These are phyloP conservation scores for Condylura cristata DNA, from an alignment of 2,113 vertebrate species.

Conservation along the genomic window DNA sequence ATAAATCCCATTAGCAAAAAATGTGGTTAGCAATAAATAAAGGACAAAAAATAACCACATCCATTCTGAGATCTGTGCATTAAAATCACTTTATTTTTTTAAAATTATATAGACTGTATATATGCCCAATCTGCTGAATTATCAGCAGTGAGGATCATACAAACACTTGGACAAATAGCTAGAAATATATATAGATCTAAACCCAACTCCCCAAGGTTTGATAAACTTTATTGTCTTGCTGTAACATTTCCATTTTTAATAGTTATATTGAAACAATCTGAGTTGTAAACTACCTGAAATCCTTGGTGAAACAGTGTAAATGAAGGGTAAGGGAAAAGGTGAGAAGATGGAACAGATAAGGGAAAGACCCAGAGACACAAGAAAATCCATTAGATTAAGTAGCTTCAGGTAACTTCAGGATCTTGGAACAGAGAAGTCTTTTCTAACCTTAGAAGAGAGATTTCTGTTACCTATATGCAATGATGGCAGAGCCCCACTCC, in stretches of 20 bases:
- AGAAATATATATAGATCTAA: neutral
- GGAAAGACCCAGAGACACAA: neutral
- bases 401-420: neutral
- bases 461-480: neutral
- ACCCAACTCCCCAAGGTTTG: neutral
- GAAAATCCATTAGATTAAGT: neutral
- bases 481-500: neutral
- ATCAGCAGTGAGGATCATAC: neutral
- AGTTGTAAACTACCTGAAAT: neutral
- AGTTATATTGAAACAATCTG: neutral
- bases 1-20: neutral
- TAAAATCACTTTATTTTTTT: no score
- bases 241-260: constrained; percentile 15
- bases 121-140: neutral
- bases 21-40: neutral
- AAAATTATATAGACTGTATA: neutral
- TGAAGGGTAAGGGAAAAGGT: neutral
- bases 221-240: neutral
- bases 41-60: constrained; percentile 37
- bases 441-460: neutral
- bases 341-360: neutral
- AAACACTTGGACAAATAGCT: neutral
- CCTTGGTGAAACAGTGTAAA: neutral
- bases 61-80: neutral
- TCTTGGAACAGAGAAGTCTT: neutral